A percentile compares a stretch with the other conserved stretches of the same genome.
These are phyloP conservation scores for Myotis findleyi DNA, from an alignment of 2,797 vertebrate genomes.

Conservation along the genomic window DNA sequence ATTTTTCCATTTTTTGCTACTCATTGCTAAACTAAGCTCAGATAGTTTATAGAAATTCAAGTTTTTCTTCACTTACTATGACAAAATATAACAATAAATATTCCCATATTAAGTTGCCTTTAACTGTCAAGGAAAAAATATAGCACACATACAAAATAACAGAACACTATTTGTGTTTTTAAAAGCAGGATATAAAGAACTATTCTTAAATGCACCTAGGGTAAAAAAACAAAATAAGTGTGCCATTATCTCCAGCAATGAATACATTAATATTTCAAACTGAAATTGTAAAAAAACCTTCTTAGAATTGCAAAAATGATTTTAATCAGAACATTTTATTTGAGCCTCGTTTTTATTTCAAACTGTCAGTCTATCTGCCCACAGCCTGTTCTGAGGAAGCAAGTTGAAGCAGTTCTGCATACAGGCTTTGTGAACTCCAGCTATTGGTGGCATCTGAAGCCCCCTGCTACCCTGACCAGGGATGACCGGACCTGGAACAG, in stretches of 20 bases:
- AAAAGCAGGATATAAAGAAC: conserved; percentile 28
- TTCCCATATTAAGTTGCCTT: conserved; percentile 40
- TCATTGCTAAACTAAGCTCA: conserved; percentile 52
- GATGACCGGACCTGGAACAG: neutral
- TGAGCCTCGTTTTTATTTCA: conserved; percentile 48
- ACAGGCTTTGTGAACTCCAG: neutral
- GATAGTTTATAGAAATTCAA: neutral
- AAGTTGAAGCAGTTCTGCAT: neutral
- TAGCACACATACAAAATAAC: conserved; percentile 22
- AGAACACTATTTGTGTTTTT: conserved; percentile 12
- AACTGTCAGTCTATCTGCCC: neutral
- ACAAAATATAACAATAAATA: conserved; percentile 42
- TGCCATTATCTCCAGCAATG: neutral
- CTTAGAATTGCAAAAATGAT: conserved; percentile 43
- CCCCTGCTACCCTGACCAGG: neutral
- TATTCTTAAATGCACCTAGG: conserved; percentile 20
- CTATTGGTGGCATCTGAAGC: neutral
- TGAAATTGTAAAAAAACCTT: conserved; percentile 41
- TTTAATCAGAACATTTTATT: conserved; percentile 38
- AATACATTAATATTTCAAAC: conserved; percentile 60
- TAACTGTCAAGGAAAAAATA: conserved; percentile 27
- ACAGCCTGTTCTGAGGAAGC: neutral
- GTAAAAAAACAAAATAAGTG: neutral
- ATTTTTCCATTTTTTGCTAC: conserved; percentile 48
- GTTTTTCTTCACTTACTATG: conserved; percentile 42